Evolutionary conservation across 1,140 invertebrate species (phyloP).

Genomic region (Mya arenaria): DNA sequence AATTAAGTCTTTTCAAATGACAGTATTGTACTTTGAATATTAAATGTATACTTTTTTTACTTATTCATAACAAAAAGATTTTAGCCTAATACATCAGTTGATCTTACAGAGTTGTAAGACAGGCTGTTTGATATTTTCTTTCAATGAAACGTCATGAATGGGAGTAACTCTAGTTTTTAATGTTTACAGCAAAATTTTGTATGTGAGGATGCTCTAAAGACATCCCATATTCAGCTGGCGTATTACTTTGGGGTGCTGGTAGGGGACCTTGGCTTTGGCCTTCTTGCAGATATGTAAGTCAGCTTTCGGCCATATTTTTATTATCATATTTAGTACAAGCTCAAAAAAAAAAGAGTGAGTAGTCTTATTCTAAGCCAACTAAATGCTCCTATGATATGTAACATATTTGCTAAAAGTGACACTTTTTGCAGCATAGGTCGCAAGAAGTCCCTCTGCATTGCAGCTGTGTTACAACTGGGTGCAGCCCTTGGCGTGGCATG

Average conservation of each 20-base stretch:
- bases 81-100: no score
- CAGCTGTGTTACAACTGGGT: constrained; percentile 48
- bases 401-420: no score
- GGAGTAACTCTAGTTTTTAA: neutral
- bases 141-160: neutral
- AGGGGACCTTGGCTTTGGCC: constrained; percentile 89
- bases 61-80: no score
- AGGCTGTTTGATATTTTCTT: no score
- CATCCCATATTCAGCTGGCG: constrained; percentile 87
- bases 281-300: constrained; percentile 88
- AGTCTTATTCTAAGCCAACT: neutral
- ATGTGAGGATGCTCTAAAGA: constrained; percentile 86
- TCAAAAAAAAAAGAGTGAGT: neutral
- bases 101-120: no score
- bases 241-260: constrained; percentile 91
- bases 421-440: constrained; percentile 61
- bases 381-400: no score
- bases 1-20: no score
- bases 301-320: no score
- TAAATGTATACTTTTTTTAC: no score
- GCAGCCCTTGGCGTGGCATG: constrained; percentile 58
- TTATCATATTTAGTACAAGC: neutral
- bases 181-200: constrained; percentile 87
- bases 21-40: no score
- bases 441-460: constrained; percentile 58